Evolutionary conservation across 2,797 vertebrate species (phyloP).

Genomic region (Falco novaeseelandiae): DNA sequence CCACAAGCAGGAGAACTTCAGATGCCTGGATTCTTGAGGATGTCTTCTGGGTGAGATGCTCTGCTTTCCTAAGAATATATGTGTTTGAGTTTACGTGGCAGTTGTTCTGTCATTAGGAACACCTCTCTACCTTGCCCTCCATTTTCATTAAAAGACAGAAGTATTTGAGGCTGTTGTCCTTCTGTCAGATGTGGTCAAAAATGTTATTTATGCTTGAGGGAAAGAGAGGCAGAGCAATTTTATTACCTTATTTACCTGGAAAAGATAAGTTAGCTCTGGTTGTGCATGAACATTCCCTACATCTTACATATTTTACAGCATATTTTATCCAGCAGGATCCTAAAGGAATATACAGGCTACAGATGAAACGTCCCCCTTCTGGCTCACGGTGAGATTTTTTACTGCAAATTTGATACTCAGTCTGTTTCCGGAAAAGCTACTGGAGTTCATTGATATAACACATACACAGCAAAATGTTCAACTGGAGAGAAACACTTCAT

Average conservation of each 20-base stretch:
- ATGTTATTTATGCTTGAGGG: neutral
- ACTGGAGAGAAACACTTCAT: neutral
- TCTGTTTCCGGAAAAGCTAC: neutral
- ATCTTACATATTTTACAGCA: neutral
- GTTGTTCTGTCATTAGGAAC: neutral
- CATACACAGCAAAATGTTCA: neutral
- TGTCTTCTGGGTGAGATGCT: neutral
- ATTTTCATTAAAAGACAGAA: neutral
- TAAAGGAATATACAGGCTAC: neutral
- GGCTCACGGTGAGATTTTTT: neutral
- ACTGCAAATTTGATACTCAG: neutral
- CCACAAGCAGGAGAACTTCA: neutral
- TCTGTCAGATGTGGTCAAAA: neutral
- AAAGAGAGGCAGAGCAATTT: neutral
- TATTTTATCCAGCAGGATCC: neutral
- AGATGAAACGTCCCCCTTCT: neutral
- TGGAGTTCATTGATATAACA: neutral
- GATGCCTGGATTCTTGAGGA: neutral
- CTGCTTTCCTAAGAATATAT: neutral
- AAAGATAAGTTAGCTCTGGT: neutral
- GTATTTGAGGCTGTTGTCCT: neutral
- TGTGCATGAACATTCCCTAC: neutral
- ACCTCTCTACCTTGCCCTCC: neutral
- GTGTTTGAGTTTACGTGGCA: neutral
- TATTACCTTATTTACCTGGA: neutral